phyloP scores from a whole-genome alignment of 1,140 invertebrate species.

The Drosophila ananassae region DNA sequence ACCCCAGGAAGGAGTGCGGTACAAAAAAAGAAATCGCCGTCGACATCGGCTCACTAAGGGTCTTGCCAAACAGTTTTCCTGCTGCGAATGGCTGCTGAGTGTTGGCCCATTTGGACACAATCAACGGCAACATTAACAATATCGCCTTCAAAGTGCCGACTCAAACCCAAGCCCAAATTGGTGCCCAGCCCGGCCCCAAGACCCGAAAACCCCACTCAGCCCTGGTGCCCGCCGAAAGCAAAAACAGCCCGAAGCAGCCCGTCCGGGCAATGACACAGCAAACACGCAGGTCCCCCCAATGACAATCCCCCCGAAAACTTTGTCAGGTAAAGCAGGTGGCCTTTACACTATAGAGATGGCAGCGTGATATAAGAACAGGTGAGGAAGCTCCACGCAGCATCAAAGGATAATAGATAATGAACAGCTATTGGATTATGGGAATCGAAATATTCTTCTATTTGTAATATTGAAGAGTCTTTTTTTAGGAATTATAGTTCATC shows the following conservation, averaged over 20 bases:
- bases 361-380: background rate
- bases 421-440: too few relatives aligned
- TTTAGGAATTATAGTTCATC: too few relatives aligned
- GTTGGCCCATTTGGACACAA: conserved; percentile 69
- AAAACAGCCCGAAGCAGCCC: conserved; percentile 23
- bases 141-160: conserved; percentile 75
- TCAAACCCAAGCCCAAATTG: conserved; percentile 37
- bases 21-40: conserved; percentile 27
- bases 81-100: conserved; percentile 46
- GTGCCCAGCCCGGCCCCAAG: conserved; percentile 8
- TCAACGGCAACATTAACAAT: conserved; percentile 80
- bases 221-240: conserved; percentile 36
- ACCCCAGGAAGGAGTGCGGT: background rate
- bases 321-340: conserved; percentile 47
- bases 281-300: conserved; percentile 76
- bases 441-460: too few relatives aligned
- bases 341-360: conserved; percentile 28
- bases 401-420: too few relatives aligned
- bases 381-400: background rate
- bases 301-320: conserved; percentile 41
- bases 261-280: conserved; percentile 51
- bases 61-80: conserved; percentile 39
- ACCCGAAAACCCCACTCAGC: background rate
- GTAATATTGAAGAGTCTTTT: too few relatives aligned
- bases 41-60: conserved; percentile 22